Evolutionary conservation across 1,140 invertebrate species (phyloP), one percentile per base, ranked within the genome.

Genomic region (Leptopilina boulardi): DNA sequence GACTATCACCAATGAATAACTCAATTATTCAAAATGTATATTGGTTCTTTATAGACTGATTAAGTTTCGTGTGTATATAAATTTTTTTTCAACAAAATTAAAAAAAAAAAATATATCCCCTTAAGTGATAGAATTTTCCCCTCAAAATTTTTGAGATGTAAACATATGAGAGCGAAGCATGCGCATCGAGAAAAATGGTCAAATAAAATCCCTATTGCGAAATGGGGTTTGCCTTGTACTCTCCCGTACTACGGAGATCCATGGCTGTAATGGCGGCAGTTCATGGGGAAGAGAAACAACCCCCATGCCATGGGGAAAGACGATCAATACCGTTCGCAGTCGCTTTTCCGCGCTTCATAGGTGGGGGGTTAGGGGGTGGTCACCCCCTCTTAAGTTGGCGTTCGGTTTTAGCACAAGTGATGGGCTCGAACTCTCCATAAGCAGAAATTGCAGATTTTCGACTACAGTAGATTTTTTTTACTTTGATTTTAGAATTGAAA

Each of bases 251-350:
- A 38, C 9, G 9, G 71, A 38, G 72, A 74, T 75, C 72, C 71
- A 47, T 74, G 83, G 80, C 71, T 83, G 77, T 85, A 86, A 87
- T 88, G 85, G 84, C 84, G 79, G 71, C 71, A 71, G 41, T 78
- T 75, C 78, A 86, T 85, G 85, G 84, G 87, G 83, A 84, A 75
- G 83, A 78, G 81, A 71, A 76, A 75, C 78, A 84, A 86, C 87
- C 89, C 88, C 88, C 87, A 87, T 88, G 84, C 77, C 76, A 86
- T 83, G 80, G 81, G n/a, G 77, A 83, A 84, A 82, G 66, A 44
- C 87, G 88, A 89, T 88, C 88, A 88, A 88, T 87, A 89, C 82
- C 84, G 77, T 71, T 77, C 80, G 76, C 76, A 82, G 78, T 73
- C 82, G 77, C 80, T 83, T 78, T 80, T 84, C 77, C 77, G 73